phyloP scores from a whole-genome alignment of 2,888 invertebrate species.

The Camptogramma bilineatum region DNA sequence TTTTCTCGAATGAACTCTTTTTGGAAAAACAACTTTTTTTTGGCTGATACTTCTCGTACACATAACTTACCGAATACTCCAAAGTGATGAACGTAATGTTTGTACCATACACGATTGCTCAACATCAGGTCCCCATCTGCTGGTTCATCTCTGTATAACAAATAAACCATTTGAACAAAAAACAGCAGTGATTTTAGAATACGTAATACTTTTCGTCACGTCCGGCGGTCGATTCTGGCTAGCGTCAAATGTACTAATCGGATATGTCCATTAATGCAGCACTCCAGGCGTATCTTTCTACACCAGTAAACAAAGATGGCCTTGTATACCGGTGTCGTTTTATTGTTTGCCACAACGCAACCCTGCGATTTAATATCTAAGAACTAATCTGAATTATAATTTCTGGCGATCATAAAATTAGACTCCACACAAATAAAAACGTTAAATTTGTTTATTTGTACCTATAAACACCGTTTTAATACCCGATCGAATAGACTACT shows the following conservation, averaged over 20 bases:
- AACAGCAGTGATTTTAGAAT: conserved; percentile 6
- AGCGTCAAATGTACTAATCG: conserved; percentile 43
- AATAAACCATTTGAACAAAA: background rate
- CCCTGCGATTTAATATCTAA: conserved; percentile 65
- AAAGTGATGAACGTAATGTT: background rate
- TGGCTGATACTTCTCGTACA: background rate
- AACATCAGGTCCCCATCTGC: background rate
- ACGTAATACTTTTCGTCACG: conserved; percentile 26
- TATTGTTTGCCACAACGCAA: conserved; percentile 74
- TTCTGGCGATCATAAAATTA: background rate
- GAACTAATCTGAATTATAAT: conserved; percentile 32
- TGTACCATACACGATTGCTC: background rate
- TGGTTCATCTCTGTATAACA: conserved; percentile 3
- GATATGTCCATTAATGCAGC: conserved; percentile 48
- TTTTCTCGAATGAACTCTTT: no score
- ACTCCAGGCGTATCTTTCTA: conserved; percentile 67
- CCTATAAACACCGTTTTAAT: no score
- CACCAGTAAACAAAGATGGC: conserved; percentile 78
- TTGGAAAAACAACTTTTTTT: background rate
- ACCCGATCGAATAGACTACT: background rate
- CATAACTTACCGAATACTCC: background rate
- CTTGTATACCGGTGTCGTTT: conserved; percentile 75
- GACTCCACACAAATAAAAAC: background rate
- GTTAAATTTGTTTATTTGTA: no score
- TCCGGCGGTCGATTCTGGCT: conserved; percentile 36